phyloP scores from a whole-genome alignment of 2,888 invertebrate species.

The Mylabris sibirica region DNA sequence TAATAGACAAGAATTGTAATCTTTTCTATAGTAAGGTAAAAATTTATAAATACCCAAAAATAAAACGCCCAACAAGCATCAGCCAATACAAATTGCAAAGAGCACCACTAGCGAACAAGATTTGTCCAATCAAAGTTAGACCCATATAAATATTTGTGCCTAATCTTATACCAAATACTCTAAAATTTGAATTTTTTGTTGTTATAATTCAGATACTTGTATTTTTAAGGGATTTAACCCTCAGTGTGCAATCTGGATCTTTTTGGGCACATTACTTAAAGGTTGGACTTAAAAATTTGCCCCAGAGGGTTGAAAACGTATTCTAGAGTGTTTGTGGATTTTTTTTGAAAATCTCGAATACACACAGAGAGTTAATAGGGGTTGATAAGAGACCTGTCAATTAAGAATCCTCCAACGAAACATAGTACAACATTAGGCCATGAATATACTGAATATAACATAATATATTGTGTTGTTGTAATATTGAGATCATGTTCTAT shows the following conservation, averaged over 20 bases:
- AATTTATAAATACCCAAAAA: slow-evolving; percentile 80
- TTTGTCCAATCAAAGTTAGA: slow-evolving; percentile 86
- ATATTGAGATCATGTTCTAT: slow-evolving; percentile 82
- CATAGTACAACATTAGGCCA: slow-evolving; percentile 98
- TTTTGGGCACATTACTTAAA: too few species aligned
- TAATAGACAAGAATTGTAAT: slow-evolving; percentile 11
- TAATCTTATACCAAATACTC: slow-evolving; percentile 91
- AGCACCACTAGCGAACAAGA: slow-evolving; percentile 87
- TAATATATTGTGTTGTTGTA: slow-evolving; percentile 82
- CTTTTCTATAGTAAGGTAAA: neutral
- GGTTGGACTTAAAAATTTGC: too few species aligned
- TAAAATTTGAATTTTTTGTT: slow-evolving; percentile 57
- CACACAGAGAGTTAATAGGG: too few species aligned
- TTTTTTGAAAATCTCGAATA: too few species aligned
- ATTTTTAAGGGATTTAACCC: neutral
- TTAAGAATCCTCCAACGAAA: slow-evolving; percentile 94
- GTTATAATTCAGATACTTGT: too few species aligned
- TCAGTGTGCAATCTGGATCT: too few species aligned
- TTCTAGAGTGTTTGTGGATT: too few species aligned
- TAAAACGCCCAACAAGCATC: slow-evolving; percentile 91
- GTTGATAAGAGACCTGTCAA: slow-evolving; percentile 86
- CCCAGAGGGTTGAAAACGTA: too few species aligned
- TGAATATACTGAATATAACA: slow-evolving; percentile 92
- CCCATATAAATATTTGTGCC: slow-evolving; percentile 92
- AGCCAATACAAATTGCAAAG: slow-evolving; percentile 81